Percentiles rank a stretch among this genome's conserved stretches.
phyloP scores from a whole-genome alignment of 1,140 invertebrate genomes.

The Psilanteris sp. region DNA sequence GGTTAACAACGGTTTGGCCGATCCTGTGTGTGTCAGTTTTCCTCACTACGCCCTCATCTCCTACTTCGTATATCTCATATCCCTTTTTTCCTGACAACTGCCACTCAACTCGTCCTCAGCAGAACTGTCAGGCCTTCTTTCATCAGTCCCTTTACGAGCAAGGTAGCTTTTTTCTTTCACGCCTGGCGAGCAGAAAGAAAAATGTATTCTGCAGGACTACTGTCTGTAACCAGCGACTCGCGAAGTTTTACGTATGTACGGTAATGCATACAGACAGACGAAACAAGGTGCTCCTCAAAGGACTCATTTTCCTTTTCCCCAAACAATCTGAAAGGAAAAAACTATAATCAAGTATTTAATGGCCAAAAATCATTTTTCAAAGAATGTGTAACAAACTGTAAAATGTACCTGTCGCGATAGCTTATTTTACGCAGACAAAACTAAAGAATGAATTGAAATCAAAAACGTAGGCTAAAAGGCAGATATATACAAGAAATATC shows the following conservation, averaged over 20 bases:
- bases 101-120: conserved; percentile 40
- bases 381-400: too few relatives aligned
- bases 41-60: conserved; percentile 69
- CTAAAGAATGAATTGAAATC: too few relatives aligned
- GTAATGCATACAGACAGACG: background rate
- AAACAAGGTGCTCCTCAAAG: conserved; percentile 9
- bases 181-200: conserved; percentile 54
- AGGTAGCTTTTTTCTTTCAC: conserved; percentile 71
- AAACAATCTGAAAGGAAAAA: conserved; percentile 3
- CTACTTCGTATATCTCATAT: conserved; percentile 67
- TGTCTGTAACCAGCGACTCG: conserved; percentile 22
- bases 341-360: conserved; percentile 34
- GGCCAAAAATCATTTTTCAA: too few relatives aligned
- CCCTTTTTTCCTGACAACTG: conserved; percentile 38
- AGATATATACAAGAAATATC: too few relatives aligned
- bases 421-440: too few relatives aligned
- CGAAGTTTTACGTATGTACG: conserved; percentile 23
- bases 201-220: conserved; percentile 28
- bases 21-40: conserved; percentile 71
- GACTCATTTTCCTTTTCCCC: conserved; percentile 12
- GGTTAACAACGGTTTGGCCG: conserved; percentile 72
- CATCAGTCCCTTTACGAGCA: conserved; percentile 66
- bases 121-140: conserved; percentile 62
- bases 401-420: too few relatives aligned
- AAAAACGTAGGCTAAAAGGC: too few relatives aligned